Conservation (phyloP, 2,113 vertebrate genomes). For the Trinectes maculatus region DNA sequence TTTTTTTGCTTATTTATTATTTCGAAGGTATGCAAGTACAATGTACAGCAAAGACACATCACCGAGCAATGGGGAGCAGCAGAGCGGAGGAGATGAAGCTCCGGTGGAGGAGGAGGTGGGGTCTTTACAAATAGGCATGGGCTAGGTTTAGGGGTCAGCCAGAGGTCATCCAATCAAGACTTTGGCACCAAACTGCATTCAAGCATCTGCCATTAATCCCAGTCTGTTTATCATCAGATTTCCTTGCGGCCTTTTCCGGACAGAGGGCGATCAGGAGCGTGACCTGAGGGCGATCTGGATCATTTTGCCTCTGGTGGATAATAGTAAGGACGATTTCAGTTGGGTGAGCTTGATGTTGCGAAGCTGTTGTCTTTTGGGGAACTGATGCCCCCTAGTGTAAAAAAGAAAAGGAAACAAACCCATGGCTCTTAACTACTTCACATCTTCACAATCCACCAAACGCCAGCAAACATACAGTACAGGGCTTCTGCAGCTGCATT, state of each 20-base stretch:
- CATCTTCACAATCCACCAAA: slow-evolving; percentile 69
- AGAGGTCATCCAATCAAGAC: slow-evolving; percentile 56
- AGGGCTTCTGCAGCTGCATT: slow-evolving; percentile 41
- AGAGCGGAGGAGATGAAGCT: slow-evolving; percentile 73
- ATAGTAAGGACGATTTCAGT: slow-evolving; percentile 13
- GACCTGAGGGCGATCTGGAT: slow-evolving; percentile 21
- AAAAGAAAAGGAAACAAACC: too few relatives aligned
- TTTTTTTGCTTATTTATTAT: slow-evolving; percentile 82
- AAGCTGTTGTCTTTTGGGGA: slow-evolving; percentile 44
- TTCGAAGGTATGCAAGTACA: slow-evolving; percentile 91
- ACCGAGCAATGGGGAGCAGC: slow-evolving; percentile 88
- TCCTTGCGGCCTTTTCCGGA: slow-evolving; percentile 6
- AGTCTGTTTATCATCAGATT: slow-evolving; percentile 37
- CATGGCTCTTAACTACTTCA: slow-evolving; percentile 56
- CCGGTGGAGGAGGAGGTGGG: slow-evolving; percentile 57
- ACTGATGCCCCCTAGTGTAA: slow-evolving; percentile 61
- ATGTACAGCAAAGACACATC: slow-evolving; percentile 93
- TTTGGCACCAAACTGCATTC: slow-evolving; percentile 36
- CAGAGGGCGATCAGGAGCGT: slow-evolving; percentile 5
- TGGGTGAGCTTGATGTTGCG: slow-evolving; percentile 16
- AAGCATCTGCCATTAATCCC: slow-evolving; percentile 41
- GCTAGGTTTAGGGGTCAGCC: slow-evolving; percentile 51
- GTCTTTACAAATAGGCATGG: slow-evolving; percentile 34
- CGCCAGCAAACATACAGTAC: slow-evolving; percentile 64
- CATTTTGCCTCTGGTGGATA: slow-evolving; percentile 7